These are phyloP conservation scores for Odontomachus brunneus DNA, from an alignment of 1,140 invertebrate genomes.

Conservation along the genomic window DNA sequence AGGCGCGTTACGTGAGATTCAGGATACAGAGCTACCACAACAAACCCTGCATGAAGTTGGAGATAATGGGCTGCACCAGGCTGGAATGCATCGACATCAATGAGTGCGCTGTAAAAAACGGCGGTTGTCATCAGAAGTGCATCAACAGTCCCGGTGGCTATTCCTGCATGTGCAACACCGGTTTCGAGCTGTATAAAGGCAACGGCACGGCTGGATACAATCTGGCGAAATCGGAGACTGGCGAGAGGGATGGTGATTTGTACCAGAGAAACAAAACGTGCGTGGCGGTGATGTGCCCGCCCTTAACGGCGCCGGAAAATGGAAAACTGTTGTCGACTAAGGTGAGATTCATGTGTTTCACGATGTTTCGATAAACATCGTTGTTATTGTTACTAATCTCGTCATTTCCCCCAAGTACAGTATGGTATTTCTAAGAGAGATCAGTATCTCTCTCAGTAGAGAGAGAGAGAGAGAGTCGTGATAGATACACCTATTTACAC, in stretches of 20 bases:
- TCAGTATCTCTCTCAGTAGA: no score
- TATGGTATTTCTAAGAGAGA: no score
- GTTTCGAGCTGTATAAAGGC: constrained; percentile 94
- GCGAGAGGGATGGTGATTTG: constrained; percentile 93
- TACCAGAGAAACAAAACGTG: constrained; percentile 98
- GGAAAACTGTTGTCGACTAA: constrained; percentile 94
- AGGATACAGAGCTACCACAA: constrained; percentile 95
- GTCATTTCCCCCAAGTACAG: no score
- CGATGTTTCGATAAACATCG: no score
- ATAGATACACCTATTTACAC: no score
- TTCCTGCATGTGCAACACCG: constrained; percentile 95
- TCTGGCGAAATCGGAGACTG: constrained; percentile 93
- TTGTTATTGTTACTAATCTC: no score
- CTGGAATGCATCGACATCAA: constrained; percentile 97
- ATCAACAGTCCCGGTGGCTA: constrained; percentile 95
- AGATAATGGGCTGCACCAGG: constrained; percentile 96
- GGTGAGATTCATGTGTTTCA: constrained; percentile 71
- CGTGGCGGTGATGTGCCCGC: constrained; percentile 96
- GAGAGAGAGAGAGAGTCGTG: no score
- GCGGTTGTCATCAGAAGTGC: constrained; percentile 97
- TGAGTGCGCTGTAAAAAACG: constrained; percentile 95
- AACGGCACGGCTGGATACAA: constrained; percentile 97
- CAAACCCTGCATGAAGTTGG: constrained; percentile 95
- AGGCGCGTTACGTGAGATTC: constrained; percentile 95
- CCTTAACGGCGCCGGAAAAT: constrained; percentile 93